Percentiles rank a stretch among this genome's conserved stretches.
Evolutionary conservation across 2,113 vertebrate genomes (phyloP).

Genomic region (Taurulus bubalis): DNA sequence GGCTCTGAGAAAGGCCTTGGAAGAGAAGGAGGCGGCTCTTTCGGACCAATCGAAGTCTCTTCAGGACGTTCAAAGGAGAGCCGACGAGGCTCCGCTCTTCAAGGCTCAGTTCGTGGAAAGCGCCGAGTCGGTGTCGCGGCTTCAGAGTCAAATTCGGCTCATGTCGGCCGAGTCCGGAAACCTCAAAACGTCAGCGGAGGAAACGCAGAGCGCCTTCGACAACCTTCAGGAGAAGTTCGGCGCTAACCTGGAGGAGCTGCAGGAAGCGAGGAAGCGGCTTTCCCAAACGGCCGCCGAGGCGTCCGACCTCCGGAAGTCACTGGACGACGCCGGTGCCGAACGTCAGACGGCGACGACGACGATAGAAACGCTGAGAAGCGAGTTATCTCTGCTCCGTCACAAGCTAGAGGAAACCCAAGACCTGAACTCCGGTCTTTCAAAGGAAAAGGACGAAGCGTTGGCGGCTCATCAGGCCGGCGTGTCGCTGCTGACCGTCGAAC

Average conservation of each 20-base stretch:
- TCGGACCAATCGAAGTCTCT: constrained; percentile 71
- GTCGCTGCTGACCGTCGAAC: constrained; percentile 78
- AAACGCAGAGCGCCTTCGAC: constrained; percentile 81
- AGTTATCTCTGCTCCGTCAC: constrained; percentile 66
- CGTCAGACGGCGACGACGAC: constrained; percentile 65
- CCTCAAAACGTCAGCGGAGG: constrained; percentile 56
- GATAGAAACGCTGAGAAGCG: constrained; percentile 67
- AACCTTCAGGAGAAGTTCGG: constrained; percentile 85
- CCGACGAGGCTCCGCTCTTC: constrained; percentile 73
- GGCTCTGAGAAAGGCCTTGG: constrained; percentile 67
- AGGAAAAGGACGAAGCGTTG: constrained; percentile 82
- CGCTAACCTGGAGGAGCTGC: constrained; percentile 71
- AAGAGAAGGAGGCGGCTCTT: constrained; percentile 76
- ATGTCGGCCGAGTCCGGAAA: constrained; percentile 53
- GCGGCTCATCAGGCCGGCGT: constrained; percentile 71
- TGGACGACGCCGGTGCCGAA: constrained; percentile 68
- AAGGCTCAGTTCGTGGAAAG: constrained; percentile 80
- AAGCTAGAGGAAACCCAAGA: constrained; percentile 70
- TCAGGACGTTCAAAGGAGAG: constrained; percentile 75
- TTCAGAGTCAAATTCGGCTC: constrained; percentile 69
- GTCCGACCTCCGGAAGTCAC: constrained; percentile 65
- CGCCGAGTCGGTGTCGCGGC: constrained; percentile 73
- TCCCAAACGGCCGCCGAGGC: constrained; percentile 76
- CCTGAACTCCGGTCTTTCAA: constrained; percentile 70
- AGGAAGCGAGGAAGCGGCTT: constrained; percentile 69